Evolutionary conservation across 1,140 invertebrate species (phyloP), one percentile per base, ranked within the genome.

Genomic region (Drosophila bipectinata): DNA sequence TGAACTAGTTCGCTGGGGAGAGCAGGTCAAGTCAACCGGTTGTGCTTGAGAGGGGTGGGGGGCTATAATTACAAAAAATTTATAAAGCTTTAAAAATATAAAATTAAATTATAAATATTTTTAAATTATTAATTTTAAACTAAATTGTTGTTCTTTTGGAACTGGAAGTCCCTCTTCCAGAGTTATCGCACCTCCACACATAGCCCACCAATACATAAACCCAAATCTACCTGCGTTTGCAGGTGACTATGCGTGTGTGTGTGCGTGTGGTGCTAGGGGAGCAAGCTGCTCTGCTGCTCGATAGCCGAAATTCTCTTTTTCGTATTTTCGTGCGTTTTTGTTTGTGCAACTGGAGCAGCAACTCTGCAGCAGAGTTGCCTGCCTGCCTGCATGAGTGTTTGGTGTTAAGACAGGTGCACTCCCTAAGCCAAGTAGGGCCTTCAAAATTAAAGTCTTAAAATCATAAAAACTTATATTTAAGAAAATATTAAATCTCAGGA

Each of bases 261-360:
- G 26, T 28, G 26, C 4, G 28, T 24, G 28, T 48, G 32, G 39
- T 28, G 51, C 24, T 49, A 18, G 21, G 44, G 53, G 52, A 57
- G 52, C 39, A 34, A 12, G 44, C 44, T 21, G 44, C 15, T 47
- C 21, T 21, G 21, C 14, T 45, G 28, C 32, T 68, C 66, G 63
- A 69, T 68, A 72, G 57, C 68, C 68, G 39, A 73, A 73, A 73
- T 73, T 60, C 69, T 69, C 53, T 51, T 41, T 32, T 56, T 58
- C 39, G 69, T 34, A 55, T 71, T 72, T 73, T 61, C 28, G 41
- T 61, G 56, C 68, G 55, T 52, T 72, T 72, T 60, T 72, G 55
- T 60, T 72, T 72, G 67, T 72, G 68, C 68, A 72, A 72, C 55
- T 72, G 55, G 68, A 72, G 68, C 68, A 68, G 37, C 62, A 71